Percentiles rank a stretch among this genome's conserved stretches.
Evolutionary conservation across 2,888 invertebrate species (phyloP).

Genomic region (Patella pellucida): DNA sequence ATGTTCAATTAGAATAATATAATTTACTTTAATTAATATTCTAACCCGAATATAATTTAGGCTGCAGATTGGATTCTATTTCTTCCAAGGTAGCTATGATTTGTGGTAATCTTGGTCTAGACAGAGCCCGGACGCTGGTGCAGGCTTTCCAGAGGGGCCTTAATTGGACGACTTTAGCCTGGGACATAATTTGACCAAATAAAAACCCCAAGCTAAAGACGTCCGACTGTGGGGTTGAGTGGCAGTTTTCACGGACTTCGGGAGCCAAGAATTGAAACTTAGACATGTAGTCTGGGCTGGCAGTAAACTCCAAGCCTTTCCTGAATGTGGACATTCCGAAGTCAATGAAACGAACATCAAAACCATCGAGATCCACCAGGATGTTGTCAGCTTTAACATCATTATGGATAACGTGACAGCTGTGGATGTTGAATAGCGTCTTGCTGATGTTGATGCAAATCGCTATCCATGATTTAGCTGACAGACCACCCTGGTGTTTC

Average conservation of each 20-base stretch:
- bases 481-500: not conserved
- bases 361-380: no score
- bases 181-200: slow-evolving; percentile 13
- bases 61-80: no score
- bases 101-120: no score
- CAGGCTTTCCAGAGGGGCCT: no score
- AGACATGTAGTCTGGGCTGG: slow-evolving; percentile 37
- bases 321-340: slow-evolving; percentile 39
- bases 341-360: slow-evolving; percentile 32
- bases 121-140: no score
- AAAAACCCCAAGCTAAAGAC: slow-evolving; percentile 37
- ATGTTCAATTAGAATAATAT: no score
- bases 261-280: slow-evolving; percentile 38
- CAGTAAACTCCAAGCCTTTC: slow-evolving; percentile 35
- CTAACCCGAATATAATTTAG: no score
- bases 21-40: no score
- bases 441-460: not conserved
- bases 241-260: slow-evolving; percentile 29
- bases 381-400: slow-evolving; percentile 30
- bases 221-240: slow-evolving; percentile 30
- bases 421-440: slow-evolving; percentile 22
- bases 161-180: no score
- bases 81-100: no score
- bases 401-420: slow-evolving; percentile 33
- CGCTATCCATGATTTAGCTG: not conserved